Conservation (phyloP, 2,113 vertebrate genomes). For the Dolichotis patagonum region DNA sequence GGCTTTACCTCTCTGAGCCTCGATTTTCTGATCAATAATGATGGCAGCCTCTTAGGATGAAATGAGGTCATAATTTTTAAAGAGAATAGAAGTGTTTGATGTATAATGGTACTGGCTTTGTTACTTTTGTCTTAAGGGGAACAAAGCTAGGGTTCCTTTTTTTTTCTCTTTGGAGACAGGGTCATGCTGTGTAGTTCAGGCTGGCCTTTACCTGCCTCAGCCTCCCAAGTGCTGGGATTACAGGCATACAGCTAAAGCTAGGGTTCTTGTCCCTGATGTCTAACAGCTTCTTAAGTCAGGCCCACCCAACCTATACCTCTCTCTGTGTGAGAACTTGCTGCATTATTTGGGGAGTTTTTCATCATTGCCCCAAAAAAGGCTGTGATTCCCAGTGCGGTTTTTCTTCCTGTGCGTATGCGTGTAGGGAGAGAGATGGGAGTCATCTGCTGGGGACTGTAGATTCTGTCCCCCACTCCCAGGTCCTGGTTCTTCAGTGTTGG, state of each 20-base stretch:
- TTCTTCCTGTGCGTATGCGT: not conserved
- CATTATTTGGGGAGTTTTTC: not conserved
- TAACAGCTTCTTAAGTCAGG: not conserved
- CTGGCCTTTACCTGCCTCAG: not conserved
- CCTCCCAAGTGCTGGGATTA: not conserved
- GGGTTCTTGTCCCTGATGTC: not conserved
- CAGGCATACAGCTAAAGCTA: not conserved
- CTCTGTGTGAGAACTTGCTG: not conserved
- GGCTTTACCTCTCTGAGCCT: not conserved
- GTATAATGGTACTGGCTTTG: not conserved
- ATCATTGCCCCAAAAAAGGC: not conserved
- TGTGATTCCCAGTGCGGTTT: not conserved
- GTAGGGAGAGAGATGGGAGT: not conserved
- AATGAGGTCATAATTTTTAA: not conserved
- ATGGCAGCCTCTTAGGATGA: not conserved
- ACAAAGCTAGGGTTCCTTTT: not conserved
- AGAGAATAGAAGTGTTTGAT: not conserved
- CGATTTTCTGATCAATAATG: slow-evolving; percentile 23
- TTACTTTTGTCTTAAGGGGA: not conserved
- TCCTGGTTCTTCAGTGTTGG: not conserved
- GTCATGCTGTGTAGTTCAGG: not conserved
- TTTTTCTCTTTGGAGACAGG: too few species aligned
- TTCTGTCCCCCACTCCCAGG: not conserved
- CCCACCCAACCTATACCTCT: not conserved
- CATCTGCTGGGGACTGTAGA: not conserved